phyloP scores from a whole-genome alignment of 2,888 invertebrate species.

The Altica lythri region DNA sequence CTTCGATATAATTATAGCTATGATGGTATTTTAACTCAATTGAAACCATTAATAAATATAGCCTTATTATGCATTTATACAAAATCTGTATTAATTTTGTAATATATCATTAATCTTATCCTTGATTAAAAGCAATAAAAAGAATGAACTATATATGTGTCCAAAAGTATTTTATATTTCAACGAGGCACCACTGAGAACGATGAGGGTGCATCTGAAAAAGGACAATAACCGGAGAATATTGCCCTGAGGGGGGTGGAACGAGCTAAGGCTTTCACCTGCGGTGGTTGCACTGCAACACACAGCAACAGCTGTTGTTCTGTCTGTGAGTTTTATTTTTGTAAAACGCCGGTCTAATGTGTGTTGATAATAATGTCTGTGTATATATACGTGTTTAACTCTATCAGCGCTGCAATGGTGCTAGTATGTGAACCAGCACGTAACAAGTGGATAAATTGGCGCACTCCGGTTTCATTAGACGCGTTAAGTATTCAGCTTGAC shows the following conservation, averaged over 20 bases:
- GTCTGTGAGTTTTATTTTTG: constrained; percentile 26
- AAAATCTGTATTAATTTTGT: no score
- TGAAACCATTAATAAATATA: no score
- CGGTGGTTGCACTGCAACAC: constrained; percentile 23
- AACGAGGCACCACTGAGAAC: no score
- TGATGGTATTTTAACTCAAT: no score
- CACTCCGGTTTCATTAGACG: constrained; percentile 7
- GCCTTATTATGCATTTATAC: no score
- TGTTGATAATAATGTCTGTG: constrained; percentile 10
- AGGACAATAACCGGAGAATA: constrained; percentile 31
- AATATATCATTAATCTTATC: no score
- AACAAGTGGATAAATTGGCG: constrained; percentile 15
- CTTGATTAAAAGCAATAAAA: no score
- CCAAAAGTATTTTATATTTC: no score
- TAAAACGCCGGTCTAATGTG: constrained; percentile 20
- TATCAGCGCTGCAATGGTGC: constrained; percentile 2
- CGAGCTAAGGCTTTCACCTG: constrained; percentile 26
- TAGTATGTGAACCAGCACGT: constrained; percentile 13
- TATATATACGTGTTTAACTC: constrained; percentile 6
- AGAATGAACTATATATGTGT: no score
- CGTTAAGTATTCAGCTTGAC: no score
- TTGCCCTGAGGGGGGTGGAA: constrained; percentile 23
- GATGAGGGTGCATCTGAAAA: constrained; percentile 26
- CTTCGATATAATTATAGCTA: no score
- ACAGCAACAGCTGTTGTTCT: constrained; percentile 28